These are phyloP conservation scores for Sycobia sp. DNA, from an alignment of 1,140 invertebrate genomes.

Conservation along the genomic window DNA sequence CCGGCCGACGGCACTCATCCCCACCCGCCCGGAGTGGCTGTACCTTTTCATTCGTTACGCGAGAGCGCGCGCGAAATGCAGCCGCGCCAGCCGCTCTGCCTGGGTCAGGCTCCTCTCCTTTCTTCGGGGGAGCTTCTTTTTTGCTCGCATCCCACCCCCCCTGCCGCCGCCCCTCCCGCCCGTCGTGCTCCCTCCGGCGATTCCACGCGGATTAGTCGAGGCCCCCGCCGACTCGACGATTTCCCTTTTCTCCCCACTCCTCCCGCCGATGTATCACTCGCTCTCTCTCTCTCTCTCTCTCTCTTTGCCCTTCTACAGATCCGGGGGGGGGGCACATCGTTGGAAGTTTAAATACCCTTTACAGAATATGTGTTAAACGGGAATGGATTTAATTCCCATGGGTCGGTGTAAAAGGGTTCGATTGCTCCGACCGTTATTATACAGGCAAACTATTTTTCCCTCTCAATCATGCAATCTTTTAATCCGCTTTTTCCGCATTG, in stretches of 20 bases:
- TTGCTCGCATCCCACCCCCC: not conserved
- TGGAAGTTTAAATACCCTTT: too few species aligned
- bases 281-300: not conserved
- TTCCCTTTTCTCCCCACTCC: not conserved
- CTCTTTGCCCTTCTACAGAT: not conserved
- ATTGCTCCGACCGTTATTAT: too few species aligned
- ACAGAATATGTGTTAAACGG: too few species aligned
- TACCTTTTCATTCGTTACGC: conserved; percentile 21
- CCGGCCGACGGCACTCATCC: not conserved
- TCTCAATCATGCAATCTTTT: too few species aligned
- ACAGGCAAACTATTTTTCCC: too few species aligned
- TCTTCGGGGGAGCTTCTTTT: too few species aligned
- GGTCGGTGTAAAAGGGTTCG: too few species aligned
- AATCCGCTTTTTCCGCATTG: too few species aligned
- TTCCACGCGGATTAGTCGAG: conserved; percentile 14
- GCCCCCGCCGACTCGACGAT: not conserved
- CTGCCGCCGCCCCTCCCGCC: not conserved
- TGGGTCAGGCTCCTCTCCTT: not conserved
- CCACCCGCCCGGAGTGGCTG: not conserved
- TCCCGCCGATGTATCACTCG: not conserved
- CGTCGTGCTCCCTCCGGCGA: conserved; percentile 2
- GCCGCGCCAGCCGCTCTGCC: too few species aligned
- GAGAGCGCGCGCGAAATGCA: not conserved
- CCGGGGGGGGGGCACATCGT: not conserved
- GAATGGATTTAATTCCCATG: too few species aligned